phyloP scores from a whole-genome alignment of 1,140 invertebrate genomes.

The Zaprionus davidi region DNA sequence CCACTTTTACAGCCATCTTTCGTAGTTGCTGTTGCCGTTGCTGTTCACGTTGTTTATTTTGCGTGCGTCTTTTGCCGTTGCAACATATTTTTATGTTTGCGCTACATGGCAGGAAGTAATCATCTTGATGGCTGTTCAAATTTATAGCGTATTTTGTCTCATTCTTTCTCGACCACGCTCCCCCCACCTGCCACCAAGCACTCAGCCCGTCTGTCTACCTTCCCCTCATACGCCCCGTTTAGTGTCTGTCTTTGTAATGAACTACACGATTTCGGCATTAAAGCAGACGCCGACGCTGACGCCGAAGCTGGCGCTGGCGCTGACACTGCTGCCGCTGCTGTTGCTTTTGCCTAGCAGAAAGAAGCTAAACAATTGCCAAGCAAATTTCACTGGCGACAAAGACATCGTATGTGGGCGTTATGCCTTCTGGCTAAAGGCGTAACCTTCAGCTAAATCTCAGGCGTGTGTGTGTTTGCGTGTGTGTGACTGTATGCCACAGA shows the following conservation, averaged over 20 bases:
- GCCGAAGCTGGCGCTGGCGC: no score
- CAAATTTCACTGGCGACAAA: conserved; percentile 55
- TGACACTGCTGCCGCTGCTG: neutral
- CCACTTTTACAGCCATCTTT: conserved; percentile 81
- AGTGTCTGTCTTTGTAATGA: conserved; percentile 59
- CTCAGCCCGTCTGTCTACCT: conserved; percentile 20
- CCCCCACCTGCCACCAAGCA: neutral
- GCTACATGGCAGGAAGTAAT: conserved; percentile 79
- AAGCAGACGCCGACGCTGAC: conserved; percentile 43
- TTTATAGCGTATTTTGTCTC: conserved; percentile 70
- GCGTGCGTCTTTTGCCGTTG: conserved; percentile 56
- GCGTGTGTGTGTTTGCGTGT: conserved; percentile 17
- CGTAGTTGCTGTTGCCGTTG: conserved; percentile 38
- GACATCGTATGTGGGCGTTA: conserved; percentile 45
- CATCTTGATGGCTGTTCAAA: conserved; percentile 81
- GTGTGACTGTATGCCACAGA: conserved; percentile 51
- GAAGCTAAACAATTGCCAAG: conserved; percentile 63
- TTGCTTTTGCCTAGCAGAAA: conserved; percentile 18
- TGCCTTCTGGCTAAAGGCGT: conserved; percentile 45
- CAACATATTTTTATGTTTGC: conserved; percentile 81
- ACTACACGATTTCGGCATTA: conserved; percentile 81
- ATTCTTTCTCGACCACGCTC: neutral
- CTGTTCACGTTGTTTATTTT: conserved; percentile 64
- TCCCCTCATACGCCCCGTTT: conserved; percentile 8
- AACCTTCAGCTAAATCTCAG: conserved; percentile 42